phyloP scores from a whole-genome alignment of 2,113 vertebrate genomes.

The Eublepharis macularius region DNA sequence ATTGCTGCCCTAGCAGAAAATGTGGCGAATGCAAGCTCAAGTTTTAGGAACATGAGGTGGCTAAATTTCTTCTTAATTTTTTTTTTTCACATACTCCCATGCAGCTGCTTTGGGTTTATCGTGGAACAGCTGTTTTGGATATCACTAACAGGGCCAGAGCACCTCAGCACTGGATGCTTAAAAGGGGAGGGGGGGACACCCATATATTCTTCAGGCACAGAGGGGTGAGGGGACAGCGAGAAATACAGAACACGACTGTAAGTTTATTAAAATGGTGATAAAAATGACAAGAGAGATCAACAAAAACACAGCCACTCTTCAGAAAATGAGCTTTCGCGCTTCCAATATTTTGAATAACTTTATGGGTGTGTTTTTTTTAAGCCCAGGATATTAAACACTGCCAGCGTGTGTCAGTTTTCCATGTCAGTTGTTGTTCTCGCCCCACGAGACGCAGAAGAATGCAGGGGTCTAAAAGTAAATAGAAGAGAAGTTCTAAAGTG shows the following conservation, averaged over 20 bases:
- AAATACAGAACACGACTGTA: too few relatives aligned
- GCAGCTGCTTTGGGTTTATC: constrained; percentile 30
- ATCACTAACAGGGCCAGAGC: constrained; percentile 13
- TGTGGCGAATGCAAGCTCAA: constrained; percentile 4
- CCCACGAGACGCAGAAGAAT: background rate
- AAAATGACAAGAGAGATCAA: background rate
- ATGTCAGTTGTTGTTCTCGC: too few relatives aligned
- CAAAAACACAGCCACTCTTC: background rate
- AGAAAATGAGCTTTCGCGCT: background rate
- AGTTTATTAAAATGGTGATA: background rate
- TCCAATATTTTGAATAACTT: background rate
- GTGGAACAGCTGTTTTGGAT: constrained; percentile 25
- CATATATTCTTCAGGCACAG: background rate
- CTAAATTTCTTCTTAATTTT: background rate
- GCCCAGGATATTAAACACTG: background rate
- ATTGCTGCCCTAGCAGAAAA: constrained; percentile 1
- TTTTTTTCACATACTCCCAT: background rate
- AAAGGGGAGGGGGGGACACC: background rate
- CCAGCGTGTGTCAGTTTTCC: background rate
- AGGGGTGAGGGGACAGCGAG: background rate
- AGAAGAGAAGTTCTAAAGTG: background rate
- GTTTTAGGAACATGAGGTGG: background rate
- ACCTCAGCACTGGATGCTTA: background rate
- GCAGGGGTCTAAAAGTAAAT: background rate
- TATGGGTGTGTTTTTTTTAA: too few relatives aligned